Evolutionary conservation across 1,140 invertebrate species (phyloP).

Genomic region (Phymorhynchus buccinoides): DNA sequence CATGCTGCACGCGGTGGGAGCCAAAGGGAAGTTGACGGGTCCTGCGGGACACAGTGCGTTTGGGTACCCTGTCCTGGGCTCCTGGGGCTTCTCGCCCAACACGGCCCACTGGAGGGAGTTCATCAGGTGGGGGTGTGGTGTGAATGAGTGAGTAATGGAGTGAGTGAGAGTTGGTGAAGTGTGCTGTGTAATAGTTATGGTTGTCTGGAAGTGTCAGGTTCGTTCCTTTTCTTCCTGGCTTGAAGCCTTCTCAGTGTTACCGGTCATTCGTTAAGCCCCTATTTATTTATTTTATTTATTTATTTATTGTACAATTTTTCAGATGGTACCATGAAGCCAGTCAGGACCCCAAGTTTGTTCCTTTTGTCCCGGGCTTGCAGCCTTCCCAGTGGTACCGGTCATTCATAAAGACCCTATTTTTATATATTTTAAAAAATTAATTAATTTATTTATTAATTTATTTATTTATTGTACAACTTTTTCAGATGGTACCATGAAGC

Average conservation of each 20-base stretch:
- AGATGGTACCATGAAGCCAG: slow-evolving; percentile 52
- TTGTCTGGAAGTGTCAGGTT: not conserved
- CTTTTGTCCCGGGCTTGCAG: too few species aligned
- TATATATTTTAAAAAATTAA: too few species aligned
- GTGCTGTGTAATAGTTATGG: not conserved
- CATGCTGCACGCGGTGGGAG: slow-evolving; percentile 51
- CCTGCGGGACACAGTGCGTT: slow-evolving; percentile 44
- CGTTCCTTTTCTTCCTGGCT: too few species aligned
- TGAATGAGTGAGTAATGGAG: not conserved
- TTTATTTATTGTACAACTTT: too few species aligned
- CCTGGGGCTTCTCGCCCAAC: slow-evolving; percentile 63
- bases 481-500: slow-evolving; percentile 52
- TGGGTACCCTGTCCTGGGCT: slow-evolving; percentile 54
- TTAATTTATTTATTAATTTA: too few species aligned
- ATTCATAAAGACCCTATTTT: too few species aligned
- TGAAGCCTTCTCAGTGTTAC: too few species aligned
- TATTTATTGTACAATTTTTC: too few species aligned
- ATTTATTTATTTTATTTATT: too few species aligned
- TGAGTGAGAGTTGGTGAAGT: not conserved
- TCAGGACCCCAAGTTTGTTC: not conserved
- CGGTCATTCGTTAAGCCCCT: too few species aligned
- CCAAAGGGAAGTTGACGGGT: not conserved
- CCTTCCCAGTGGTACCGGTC: too few species aligned
- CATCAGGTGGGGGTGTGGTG: not conserved
- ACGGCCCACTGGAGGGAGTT: slow-evolving; percentile 54